These are phyloP conservation scores for Homarus americanus DNA, from an alignment of 1,140 invertebrate species.

Conservation along the genomic window DNA sequence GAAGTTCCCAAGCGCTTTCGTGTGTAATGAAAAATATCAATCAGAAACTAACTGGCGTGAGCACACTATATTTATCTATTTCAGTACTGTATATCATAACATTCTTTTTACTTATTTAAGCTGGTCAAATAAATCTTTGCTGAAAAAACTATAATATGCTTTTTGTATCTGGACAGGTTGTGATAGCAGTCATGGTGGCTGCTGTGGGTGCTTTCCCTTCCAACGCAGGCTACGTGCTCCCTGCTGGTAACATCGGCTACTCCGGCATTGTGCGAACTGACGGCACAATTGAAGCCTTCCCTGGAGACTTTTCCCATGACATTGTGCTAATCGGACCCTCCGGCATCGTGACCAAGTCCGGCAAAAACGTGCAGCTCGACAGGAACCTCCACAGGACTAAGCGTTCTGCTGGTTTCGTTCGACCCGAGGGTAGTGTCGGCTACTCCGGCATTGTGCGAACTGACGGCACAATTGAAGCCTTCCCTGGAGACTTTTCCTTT, in stretches of 20 bases:
- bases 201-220: slow-evolving; percentile 4
- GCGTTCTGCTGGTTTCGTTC: background rate
- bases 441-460: background rate
- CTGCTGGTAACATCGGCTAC: slow-evolving; percentile 14
- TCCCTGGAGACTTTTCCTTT: background rate
- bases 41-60: too few species aligned
- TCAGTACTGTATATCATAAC: too few species aligned
- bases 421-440: background rate
- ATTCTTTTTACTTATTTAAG: background rate
- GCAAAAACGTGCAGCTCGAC: slow-evolving; percentile 10
- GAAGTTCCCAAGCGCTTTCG: too few species aligned
- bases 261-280: slow-evolving; percentile 8
- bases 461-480: background rate
- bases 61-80: too few species aligned
- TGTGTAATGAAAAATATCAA: too few species aligned
- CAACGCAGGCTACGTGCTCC: background rate
- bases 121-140: background rate
- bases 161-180: background rate
- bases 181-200: slow-evolving; percentile 10
- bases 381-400: slow-evolving; percentile 7
- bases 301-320: background rate
- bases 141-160: background rate
- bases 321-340: slow-evolving; percentile 8
- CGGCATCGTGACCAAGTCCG: slow-evolving; percentile 38
- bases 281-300: slow-evolving; percentile 14